Evolutionary conservation across 2,888 invertebrate genomes (phyloP), one percentile per base, ranked within the genome.

Genomic region (Dasysyrphus albostriatus): DNA sequence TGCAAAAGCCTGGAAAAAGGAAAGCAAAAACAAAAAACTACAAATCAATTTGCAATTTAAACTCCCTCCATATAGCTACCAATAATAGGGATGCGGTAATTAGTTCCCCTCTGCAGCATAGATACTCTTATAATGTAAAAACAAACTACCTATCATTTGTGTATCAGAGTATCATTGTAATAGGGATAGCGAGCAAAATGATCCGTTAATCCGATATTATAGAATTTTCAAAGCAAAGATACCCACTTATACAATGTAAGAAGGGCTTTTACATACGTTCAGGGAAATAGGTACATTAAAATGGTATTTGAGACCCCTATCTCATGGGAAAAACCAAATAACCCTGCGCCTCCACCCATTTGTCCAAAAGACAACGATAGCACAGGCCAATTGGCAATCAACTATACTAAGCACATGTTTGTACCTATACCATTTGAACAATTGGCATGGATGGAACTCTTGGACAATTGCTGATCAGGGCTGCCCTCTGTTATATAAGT

Each of bases 321-420:
- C 58, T 24, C 61, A 69, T 83, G 74, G 69, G 83, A 79, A 78
- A 65, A 39, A 72, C 54, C 16, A 10, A 44, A 75, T 39, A 32
- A 37, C 65, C 47, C 65, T 32, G 42, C 56, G 34, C 14, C 65
- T 65, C 34, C 49, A 65, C 49, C 34, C 12, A 65, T 14, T 24
- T 24, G 16, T 37, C 54, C 37, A 47, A 56, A 56, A 59, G 37
- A 69, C 82, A 47, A 69, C 61, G 59, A 54, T 78, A 47, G 69
- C 72, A 72, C 76, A 84, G 34, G 29, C 84, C 84, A 76, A 81
- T 84, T 80, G 81, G 65, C 67, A 80, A 84, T 81, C 84, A 84
- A 72, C 81, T 24, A 84, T 3, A 12, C n/a, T 42, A 58, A 80
- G 70, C 79, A 80, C 61, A 69, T 75, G 75, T 63, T 42, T 19